These are phyloP conservation scores for Zingel zingel DNA, from an alignment of 2,113 vertebrate species.

Conservation along the genomic window DNA sequence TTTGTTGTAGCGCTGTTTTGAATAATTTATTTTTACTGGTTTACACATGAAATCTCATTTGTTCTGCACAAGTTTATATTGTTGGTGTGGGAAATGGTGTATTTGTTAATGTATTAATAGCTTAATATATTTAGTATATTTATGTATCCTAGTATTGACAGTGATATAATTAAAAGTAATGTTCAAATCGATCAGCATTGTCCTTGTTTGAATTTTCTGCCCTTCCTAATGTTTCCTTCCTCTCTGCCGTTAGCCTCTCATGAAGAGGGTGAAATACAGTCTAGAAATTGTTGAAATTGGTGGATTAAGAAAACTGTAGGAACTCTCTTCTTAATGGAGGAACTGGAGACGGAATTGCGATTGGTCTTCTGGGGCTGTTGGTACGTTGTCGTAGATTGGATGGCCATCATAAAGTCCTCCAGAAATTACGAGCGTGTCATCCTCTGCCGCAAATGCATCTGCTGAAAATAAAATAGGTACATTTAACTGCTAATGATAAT, in stretches of 20 bases:
- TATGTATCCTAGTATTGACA: constrained; percentile 1
- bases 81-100: constrained; percentile 1
- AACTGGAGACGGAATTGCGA: constrained; percentile 80
- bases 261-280: neutral
- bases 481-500: neutral
- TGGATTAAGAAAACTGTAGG: constrained; percentile 4
- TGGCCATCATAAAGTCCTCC: constrained; percentile 84
- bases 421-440: constrained; percentile 83
- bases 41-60: neutral
- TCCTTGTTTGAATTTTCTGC: constrained; percentile 14
- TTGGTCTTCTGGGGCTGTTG: constrained; percentile 43
- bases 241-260: neutral
- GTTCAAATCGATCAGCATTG: constrained; percentile 10
- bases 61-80: constrained; percentile 14
- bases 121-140: constrained; percentile 13
- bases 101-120: constrained; percentile 2
- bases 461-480: constrained; percentile 48
- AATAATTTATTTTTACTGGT: constrained; percentile 11
- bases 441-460: constrained; percentile 70
- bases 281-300: neutral
- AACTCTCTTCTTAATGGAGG: constrained; percentile 62
- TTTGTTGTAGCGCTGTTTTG: neutral
- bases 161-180: constrained; percentile 11
- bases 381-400: constrained; percentile 66
- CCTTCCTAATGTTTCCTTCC: neutral